A percentile compares a stretch with the other conserved stretches of the same genome.
Evolutionary conservation across 2,113 vertebrate genomes (phyloP).

Genomic region (Lota lota): DNA sequence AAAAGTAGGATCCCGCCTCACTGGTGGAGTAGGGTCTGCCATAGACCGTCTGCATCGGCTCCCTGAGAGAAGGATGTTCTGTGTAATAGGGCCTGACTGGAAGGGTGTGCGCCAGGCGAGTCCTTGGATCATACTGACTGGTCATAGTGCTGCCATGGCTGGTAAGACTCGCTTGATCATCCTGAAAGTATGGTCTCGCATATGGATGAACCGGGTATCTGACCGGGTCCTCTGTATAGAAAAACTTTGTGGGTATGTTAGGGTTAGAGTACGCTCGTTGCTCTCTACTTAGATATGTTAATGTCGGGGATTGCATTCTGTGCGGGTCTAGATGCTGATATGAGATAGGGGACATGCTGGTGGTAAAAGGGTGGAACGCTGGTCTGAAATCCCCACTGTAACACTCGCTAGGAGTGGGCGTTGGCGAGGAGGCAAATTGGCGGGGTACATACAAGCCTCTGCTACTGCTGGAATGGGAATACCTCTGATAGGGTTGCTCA

Average conservation of each 20-base stretch:
- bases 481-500: conserved; percentile 75
- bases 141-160: conserved; percentile 72
- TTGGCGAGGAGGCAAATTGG: conserved; percentile 76
- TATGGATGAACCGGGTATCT: conserved; percentile 71
- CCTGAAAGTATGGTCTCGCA: conserved; percentile 75
- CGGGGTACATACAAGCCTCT: conserved; percentile 81
- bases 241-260: conserved; percentile 84
- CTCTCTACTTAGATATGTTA: conserved; percentile 74
- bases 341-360: conserved; percentile 71
- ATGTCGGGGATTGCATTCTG: conserved; percentile 73
- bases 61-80: conserved; percentile 54
- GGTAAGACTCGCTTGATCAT: conserved; percentile 72
- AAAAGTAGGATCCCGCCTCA: conserved; percentile 76
- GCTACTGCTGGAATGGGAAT: conserved; percentile 63
- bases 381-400: conserved; percentile 83
- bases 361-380: conserved; percentile 66
- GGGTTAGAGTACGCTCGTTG: conserved; percentile 80
- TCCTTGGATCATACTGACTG: conserved; percentile 72
- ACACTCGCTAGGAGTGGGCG: conserved; percentile 86
- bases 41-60: conserved; percentile 62
- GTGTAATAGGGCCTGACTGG: conserved; percentile 69
- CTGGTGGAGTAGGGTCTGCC: conserved; percentile 70
- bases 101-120: conserved; percentile 73
- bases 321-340: conserved; percentile 71
- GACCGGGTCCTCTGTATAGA: conserved; percentile 82